Base-by-base conservation (phyloP, 1,140 invertebrate species). In the Carposina sasakii region DNA sequence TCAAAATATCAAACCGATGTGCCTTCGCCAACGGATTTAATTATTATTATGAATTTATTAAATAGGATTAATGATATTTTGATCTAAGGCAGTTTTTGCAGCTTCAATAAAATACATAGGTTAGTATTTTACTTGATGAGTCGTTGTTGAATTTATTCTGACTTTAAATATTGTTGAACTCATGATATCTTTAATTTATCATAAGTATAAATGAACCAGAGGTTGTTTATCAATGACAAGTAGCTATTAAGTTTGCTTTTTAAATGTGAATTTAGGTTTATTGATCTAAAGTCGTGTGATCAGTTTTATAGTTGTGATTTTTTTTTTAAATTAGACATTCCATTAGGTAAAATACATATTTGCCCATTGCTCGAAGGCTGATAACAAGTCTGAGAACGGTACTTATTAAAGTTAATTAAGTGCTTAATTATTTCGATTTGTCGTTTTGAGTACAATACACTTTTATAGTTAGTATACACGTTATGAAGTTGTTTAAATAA, bases 291-390 rank as follows among this genome's bases (percentile, higher is more conserved):
- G n/a, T n/a, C n/a, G n/a, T n/a, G n/a, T 55, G 46, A 54, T 67
- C 44, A 48, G 45, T 30, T 59, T 15, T 33, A 42, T 45, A 28
- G 53, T 71, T 65, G 63, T 67, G 63, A 71, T 65, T n/a, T n/a
- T n/a, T 74, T 69, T 69, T 67, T 53, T 67, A 67, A 41, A 47
- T 57, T 60, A 74, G 55, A 81, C 78, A 83, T 81, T 81, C 76
- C 76, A 75, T 67, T 60, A 59, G 59, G 15, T 52, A 69, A 71
- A 75, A 75, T 67, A 75, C 68, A 67, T n/a, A 60, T 62, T 71
- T 67, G 67, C 66, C 63, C 52, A 68, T 62, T 58, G 56, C 34
- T 49, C 28, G 13, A 73, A 79, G 78, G 70, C 75, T 78, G 75
- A 77, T 53, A 28, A 23, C 34, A 67, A 78, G 77, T 75, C 74